A percentile compares a stretch with the other conserved stretches of the same genome.
Conservation (phyloP, 2,888 invertebrate genomes). For the Laspeyria flexula region DNA sequence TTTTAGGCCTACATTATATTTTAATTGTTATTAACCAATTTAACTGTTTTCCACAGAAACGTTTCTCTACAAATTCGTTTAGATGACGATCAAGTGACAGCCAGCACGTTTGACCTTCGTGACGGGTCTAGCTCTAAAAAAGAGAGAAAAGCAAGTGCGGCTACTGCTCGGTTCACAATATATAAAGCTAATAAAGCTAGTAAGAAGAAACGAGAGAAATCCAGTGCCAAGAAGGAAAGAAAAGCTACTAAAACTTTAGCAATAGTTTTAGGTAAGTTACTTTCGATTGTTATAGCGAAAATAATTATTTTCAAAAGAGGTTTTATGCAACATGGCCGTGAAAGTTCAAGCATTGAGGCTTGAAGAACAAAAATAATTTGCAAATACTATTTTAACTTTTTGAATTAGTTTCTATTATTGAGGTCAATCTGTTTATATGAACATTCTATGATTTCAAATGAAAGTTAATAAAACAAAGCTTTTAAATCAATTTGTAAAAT, state of each 20-base stretch:
- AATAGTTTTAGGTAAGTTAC: constrained; percentile 96
- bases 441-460: too few species aligned
- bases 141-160: constrained; percentile 88
- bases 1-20: too few species aligned
- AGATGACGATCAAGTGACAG: constrained; percentile 71
- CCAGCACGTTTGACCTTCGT: constrained; percentile 72
- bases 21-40: neutral
- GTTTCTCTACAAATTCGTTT: constrained; percentile 84
- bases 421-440: too few species aligned
- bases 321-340: too few species aligned
- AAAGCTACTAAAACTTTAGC: constrained; percentile 99
- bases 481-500: too few species aligned
- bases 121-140: constrained; percentile 87
- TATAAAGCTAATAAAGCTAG: constrained; percentile 98
- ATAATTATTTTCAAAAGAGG: too few species aligned
- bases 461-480: too few species aligned
- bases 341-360: too few species aligned
- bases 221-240: constrained; percentile 96
- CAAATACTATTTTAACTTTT: too few species aligned
- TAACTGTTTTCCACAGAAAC: constrained; percentile 72
- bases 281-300: neutral
- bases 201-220: constrained; percentile 97
- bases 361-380: too few species aligned
- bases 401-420: too few species aligned
- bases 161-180: constrained; percentile 93